phyloP scores from a whole-genome alignment of 2,797 vertebrate species.

The Sebastes miniatus region DNA sequence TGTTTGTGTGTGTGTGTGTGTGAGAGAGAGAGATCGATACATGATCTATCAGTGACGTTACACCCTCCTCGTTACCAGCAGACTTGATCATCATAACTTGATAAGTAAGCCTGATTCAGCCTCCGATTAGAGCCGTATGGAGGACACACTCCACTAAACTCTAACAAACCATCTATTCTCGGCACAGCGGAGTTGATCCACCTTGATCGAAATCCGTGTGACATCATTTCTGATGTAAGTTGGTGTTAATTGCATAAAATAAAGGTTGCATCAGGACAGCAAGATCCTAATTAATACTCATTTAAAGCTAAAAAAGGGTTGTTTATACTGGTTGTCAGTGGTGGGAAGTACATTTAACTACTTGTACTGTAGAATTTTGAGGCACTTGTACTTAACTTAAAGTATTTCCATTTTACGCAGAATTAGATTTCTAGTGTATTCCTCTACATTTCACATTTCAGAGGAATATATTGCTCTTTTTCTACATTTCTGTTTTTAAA shows the following conservation, averaged over 20 bases:
- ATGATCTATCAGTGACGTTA: constrained; percentile 19
- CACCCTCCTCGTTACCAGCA: constrained; percentile 1
- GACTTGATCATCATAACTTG: neutral
- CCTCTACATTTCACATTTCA: neutral
- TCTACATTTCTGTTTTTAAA: neutral
- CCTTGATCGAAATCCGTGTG: constrained; percentile 36
- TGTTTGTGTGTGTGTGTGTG: neutral
- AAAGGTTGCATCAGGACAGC: neutral
- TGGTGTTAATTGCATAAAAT: constrained; percentile 17
- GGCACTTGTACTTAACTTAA: neutral
- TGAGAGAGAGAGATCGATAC: constrained; percentile 27
- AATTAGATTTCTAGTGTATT: neutral
- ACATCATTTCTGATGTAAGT: constrained; percentile 48
- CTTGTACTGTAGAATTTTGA: neutral
- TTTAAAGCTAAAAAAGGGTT: neutral
- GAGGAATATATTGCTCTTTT: neutral
- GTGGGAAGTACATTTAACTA: neutral
- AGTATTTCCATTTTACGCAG: neutral
- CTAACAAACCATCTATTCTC: constrained; percentile 38
- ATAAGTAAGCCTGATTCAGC: constrained; percentile 10
- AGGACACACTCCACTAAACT: constrained; percentile 11
- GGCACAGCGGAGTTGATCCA: constrained; percentile 5
- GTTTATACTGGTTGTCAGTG: neutral
- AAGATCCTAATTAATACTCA: neutral
- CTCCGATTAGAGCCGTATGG: constrained; percentile 9